These are phyloP conservation scores for Tenthredo distinguenda DNA, from an alignment of 2,888 invertebrate species.

Conservation along the genomic window DNA sequence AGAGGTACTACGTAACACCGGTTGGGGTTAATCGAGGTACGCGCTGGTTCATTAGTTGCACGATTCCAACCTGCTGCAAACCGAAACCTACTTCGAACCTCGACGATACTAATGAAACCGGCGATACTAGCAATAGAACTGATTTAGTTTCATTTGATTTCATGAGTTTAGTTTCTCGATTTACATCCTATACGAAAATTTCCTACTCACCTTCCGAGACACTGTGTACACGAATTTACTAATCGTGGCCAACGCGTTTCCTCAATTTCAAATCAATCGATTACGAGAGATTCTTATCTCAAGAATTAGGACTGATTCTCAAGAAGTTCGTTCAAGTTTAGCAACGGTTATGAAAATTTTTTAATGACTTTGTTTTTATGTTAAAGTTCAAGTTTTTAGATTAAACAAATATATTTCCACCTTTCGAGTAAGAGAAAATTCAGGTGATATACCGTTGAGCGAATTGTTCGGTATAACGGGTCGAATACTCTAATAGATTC, in stretches of 20 bases:
- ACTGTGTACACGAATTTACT: not conserved
- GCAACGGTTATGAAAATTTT: not conserved
- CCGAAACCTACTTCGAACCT: constrained; percentile 46
- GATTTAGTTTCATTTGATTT: constrained; percentile 70
- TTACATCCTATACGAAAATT: constrained; percentile 5
- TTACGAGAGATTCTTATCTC: not conserved
- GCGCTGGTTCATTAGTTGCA: constrained; percentile 74
- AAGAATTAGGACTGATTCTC: not conserved
- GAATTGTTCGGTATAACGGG: not conserved
- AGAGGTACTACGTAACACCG: constrained; percentile 65
- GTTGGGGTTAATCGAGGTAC: constrained; percentile 74
- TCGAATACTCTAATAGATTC: constrained; percentile 15
- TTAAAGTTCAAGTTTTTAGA: not conserved
- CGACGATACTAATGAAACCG: constrained; percentile 70
- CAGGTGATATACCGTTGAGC: not conserved
- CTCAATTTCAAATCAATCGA: not conserved
- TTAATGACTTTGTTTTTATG: not conserved
- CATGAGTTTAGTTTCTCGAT: constrained; percentile 25
- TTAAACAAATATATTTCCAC: not conserved
- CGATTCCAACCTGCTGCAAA: constrained; percentile 57
- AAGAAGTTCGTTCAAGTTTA: not conserved
- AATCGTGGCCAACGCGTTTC: not conserved
- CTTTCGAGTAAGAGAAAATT: not conserved
- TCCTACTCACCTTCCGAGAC: not conserved
- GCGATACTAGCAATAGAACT: constrained; percentile 69